Conservation (phyloP, 2,113 vertebrate genomes). For the Cephalopterus ornatus region DNA sequence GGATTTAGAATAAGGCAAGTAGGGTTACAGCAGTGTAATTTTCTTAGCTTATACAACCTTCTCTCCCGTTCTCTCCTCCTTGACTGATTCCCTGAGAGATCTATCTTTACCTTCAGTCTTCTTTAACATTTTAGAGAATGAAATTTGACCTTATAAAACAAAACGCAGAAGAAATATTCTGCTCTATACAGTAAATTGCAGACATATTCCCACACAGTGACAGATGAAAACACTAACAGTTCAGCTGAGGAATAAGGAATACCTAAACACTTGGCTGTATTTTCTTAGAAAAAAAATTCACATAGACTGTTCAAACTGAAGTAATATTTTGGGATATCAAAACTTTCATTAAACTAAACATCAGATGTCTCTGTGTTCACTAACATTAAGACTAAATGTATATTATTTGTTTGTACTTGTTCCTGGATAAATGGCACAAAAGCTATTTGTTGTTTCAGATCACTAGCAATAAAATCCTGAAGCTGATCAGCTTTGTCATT, state of each 20-base stretch:
- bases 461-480: conserved; percentile 5
- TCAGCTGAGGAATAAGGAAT: neutral
- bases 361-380: neutral
- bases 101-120: neutral
- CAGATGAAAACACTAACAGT: neutral
- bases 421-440: neutral
- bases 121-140: neutral
- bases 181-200: neutral
- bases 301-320: neutral
- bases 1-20: neutral
- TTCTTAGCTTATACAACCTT: neutral
- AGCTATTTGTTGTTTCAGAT: conserved; percentile 16
- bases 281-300: neutral
- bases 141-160: neutral
- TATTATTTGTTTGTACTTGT: neutral
- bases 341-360: neutral
- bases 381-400: neutral
- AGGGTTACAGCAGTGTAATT: neutral
- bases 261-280: neutral
- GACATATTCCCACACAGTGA: neutral
- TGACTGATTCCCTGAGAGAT: neutral
- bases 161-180: neutral
- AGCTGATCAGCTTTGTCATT: conserved; percentile 44
- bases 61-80: neutral
- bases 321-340: neutral